Evolutionary conservation across 2,113 vertebrate genomes (phyloP), one percentile per base, ranked within the genome.

Genomic region (Thinocorus orbignyianus): DNA sequence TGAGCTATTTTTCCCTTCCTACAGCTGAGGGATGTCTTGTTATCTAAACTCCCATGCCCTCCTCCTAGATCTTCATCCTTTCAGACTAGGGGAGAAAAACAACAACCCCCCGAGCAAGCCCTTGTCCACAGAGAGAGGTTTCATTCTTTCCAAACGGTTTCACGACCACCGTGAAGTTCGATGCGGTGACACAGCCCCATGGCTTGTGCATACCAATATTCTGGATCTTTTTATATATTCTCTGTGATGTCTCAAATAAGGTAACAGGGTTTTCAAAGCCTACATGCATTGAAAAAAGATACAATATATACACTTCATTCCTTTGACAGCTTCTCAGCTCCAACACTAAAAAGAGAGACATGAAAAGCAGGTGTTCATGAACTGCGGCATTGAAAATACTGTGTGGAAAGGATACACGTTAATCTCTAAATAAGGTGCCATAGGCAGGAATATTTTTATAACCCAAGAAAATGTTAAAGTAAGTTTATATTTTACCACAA

Each of bases 401-500:
- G 28, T 37, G 51, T 41, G 61, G 58, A 96, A 86, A 87, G 42
- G 71, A 84, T 44, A 55, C 4, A 5, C 17, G 68, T 74, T 96
- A 95, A 96, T 95, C 86, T 92, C 95, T 96, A 97, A 97, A 81
- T 89, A 95, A 77, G 73, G 88, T 81, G 73, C 48, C 11, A 74
- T 18, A 61, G 54, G 39, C 51, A 94, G 71, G 77, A 79, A 91
- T 94, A 94, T 73, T 97, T 97, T 96, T 95, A 96, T 95, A 95
- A 89, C 92, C 90, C 68, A 62, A 86, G 79, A 94, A 80, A 95
- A 91, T 94, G 90, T 76, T 85, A 61, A 41, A 82, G 68, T 61
- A 81, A 93, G 96, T 95, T 77, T 93, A 95, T 90, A 87, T 94
- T 97, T 95, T 96, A 97, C 94, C 95, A 95, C 89, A 73, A 78